phyloP scores from a whole-genome alignment of 2,113 vertebrate species.

The Prionailurus bengalensis region DNA sequence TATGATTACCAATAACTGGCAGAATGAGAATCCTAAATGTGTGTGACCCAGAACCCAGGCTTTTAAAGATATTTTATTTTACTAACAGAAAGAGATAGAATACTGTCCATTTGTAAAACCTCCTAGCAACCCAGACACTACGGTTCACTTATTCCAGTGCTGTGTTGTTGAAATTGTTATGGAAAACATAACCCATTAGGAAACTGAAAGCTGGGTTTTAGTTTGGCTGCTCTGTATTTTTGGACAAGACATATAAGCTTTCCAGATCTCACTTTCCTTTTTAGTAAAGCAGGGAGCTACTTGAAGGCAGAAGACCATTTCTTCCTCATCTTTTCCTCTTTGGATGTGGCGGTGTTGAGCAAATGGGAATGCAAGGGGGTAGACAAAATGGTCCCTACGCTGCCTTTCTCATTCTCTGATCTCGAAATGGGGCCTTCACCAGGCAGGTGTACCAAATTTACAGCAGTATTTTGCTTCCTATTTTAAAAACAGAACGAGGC shows the following conservation, averaged over 20 bases:
- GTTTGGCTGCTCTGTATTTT: not conserved
- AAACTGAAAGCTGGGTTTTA: slow-evolving; percentile 12
- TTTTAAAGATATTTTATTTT: not conserved
- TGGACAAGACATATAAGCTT: not conserved
- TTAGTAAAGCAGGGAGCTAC: not conserved
- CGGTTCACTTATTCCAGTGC: not conserved
- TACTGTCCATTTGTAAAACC: not conserved
- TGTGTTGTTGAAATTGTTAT: not conserved
- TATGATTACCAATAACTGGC: not conserved
- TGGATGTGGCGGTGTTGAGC: not conserved
- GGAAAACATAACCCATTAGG: not conserved
- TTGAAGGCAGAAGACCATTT: not conserved
- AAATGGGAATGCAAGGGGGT: not conserved
- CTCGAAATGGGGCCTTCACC: not conserved
- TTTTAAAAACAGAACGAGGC: not conserved
- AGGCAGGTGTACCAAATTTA: not conserved
- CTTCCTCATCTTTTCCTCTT: not conserved
- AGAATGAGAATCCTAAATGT: slow-evolving; percentile 33
- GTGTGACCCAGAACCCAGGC: not conserved
- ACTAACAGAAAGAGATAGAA: not conserved
- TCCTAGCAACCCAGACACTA: not conserved
- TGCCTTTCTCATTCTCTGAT: not conserved
- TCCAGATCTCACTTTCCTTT: not conserved
- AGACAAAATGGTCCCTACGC: not conserved
- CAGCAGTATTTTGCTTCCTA: not conserved